phyloP scores from a whole-genome alignment of 2,888 invertebrate genomes.

The Rotaria magnacalcarata region DNA sequence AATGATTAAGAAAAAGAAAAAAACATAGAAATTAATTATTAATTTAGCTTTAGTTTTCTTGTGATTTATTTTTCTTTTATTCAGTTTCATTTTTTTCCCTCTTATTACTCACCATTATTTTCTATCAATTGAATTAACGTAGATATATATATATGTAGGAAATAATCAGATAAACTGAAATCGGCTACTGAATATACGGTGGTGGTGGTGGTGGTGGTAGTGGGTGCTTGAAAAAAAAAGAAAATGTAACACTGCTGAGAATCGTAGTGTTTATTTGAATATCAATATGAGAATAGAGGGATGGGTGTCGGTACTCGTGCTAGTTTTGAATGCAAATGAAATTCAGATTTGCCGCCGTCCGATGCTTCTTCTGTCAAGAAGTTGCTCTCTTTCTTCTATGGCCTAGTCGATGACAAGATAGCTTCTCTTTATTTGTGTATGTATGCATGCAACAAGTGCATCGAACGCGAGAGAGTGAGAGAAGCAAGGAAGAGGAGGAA shows the following conservation, averaged over 20 bases:
- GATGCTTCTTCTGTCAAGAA: constrained; percentile 17
- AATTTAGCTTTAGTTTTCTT: neutral
- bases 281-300: neutral
- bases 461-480: neutral
- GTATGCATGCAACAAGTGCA: constrained; percentile 20
- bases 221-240: neutral
- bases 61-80: neutral
- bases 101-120: neutral
- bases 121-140: no score
- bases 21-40: neutral
- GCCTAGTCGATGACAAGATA: constrained; percentile 16
- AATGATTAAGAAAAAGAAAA: neutral
- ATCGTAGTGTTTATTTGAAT: constrained; percentile 2
- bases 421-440: constrained; percentile 22
- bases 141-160: no score
- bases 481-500: neutral
- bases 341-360: constrained; percentile 19
- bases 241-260: neutral
- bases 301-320: neutral
- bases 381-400: neutral
- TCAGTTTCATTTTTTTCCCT: neutral
- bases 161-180: no score
- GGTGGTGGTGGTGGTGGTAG: no score
- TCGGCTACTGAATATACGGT: neutral
- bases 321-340: constrained; percentile 22